A percentile compares a stretch with the other conserved stretches of the same genome.
Conservation (phyloP, 53 echinoderm and acorn worm genomes). For the Apostichopus leukothele region DNA sequence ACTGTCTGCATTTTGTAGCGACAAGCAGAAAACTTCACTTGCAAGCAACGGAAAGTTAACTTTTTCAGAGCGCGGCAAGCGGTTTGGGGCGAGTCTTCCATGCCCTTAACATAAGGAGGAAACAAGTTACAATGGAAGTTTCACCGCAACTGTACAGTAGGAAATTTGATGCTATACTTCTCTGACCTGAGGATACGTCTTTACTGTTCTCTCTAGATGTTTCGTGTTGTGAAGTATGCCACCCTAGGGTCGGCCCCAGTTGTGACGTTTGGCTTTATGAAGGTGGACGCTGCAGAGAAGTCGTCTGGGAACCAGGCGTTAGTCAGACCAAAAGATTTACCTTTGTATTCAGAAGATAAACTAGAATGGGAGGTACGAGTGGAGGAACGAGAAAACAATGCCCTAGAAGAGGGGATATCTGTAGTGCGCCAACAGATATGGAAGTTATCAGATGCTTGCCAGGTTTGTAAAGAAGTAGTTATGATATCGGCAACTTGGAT, state of each 20-base stretch:
- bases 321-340: slow-evolving; percentile 71
- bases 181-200: no score
- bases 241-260: slow-evolving; percentile 46
- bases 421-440: slow-evolving; percentile 70
- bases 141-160: no score
- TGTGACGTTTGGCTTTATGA: slow-evolving; percentile 60
- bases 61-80: no score
- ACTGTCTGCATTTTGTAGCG: no score
- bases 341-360: slow-evolving; percentile 64
- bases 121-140: no score
- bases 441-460: slow-evolving; percentile 67
- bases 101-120: no score
- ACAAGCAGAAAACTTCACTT: no score
- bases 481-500: no score
- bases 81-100: no score
- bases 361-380: slow-evolving; percentile 38
- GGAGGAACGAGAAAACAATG: slow-evolving; percentile 55
- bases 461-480: slow-evolving; percentile 36
- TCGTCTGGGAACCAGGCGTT: neutral
- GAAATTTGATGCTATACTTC: no score
- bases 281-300: slow-evolving; percentile 53
- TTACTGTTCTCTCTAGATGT: slow-evolving; percentile 15
- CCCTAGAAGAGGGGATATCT: slow-evolving; percentile 60
- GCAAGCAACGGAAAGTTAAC: no score
- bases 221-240: slow-evolving; percentile 42